These are phyloP conservation scores for Aptenodytes forsteri DNA, from an alignment of 2,113 vertebrate species.

Conservation along the genomic window DNA sequence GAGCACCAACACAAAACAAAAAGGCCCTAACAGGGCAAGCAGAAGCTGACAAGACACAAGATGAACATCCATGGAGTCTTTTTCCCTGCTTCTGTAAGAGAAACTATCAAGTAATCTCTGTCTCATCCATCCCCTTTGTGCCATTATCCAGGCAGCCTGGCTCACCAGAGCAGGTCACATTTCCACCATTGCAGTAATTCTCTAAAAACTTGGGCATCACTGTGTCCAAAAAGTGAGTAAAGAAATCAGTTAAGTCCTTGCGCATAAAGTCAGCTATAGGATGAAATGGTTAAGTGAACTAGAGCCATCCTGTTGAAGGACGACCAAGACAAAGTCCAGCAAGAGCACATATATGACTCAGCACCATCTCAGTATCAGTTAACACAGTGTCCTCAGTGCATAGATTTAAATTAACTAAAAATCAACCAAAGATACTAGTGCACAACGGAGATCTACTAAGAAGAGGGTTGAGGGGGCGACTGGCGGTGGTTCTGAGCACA, in stretches of 20 bases:
- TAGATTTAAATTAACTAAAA: background rate
- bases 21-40: background rate
- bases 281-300: background rate
- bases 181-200: background rate
- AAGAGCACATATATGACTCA: background rate
- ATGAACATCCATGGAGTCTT: background rate
- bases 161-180: background rate
- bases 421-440: background rate
- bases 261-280: background rate
- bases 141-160: background rate
- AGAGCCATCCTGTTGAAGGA: background rate
- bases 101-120: background rate
- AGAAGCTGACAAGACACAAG: background rate
- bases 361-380: background rate
- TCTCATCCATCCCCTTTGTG: background rate
- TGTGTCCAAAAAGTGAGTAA: background rate
- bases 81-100: background rate
- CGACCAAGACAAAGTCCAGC: background rate
- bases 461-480: background rate
- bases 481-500: background rate
- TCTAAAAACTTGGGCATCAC: background rate
- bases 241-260: background rate
- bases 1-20: background rate
- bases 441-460: background rate
- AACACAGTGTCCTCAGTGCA: background rate